Evolutionary conservation across 37 sponge, comb jelly and placozoan species (phyloP).

Genomic region (Tethya wilhelma): DNA sequence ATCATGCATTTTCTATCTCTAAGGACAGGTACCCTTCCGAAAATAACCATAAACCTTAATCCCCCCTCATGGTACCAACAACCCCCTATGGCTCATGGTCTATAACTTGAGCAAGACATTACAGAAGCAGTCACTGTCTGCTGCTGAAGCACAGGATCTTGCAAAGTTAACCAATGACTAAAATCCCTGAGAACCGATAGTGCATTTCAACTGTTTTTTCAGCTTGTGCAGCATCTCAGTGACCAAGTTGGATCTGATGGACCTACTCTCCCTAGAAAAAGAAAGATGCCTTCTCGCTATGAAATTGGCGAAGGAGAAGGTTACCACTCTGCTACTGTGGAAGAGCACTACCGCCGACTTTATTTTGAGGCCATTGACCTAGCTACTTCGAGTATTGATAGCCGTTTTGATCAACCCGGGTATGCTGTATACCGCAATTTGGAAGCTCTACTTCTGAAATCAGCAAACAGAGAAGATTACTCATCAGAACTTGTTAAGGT

Average conservation of each 20-base stretch:
- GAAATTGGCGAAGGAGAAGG: slow-evolving; percentile 36
- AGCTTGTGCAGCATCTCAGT: neutral
- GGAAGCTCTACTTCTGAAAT: slow-evolving; percentile 42
- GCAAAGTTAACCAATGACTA: slow-evolving; percentile 47
- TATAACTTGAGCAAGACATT: slow-evolving; percentile 73
- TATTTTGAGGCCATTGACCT: slow-evolving; percentile 77
- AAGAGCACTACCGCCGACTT: slow-evolving; percentile 57
- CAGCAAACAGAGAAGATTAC: slow-evolving; percentile 10
- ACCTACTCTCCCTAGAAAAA: slow-evolving; percentile 18
- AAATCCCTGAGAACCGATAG: slow-evolving; percentile 22
- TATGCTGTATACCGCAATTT: slow-evolving; percentile 51
- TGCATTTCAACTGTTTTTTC: slow-evolving; percentile 3
- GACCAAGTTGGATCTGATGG: neutral
- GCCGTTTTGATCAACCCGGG: slow-evolving; percentile 56
- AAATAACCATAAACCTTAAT: too few species aligned
- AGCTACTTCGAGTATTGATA: slow-evolving; percentile 13
- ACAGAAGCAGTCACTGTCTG: slow-evolving; percentile 58
- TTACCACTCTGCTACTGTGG: slow-evolving; percentile 33
- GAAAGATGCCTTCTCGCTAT: neutral
- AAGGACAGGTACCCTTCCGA: too few species aligned
- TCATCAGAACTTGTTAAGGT: slow-evolving; percentile 11
- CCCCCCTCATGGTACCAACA: too few species aligned
- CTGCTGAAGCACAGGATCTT: slow-evolving; percentile 64
- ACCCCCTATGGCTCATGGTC: too few species aligned
- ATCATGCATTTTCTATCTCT: too few species aligned